Base-by-base conservation (phyloP, 2,113 vertebrate genomes). In the Gorsachius goisagi region DNA sequence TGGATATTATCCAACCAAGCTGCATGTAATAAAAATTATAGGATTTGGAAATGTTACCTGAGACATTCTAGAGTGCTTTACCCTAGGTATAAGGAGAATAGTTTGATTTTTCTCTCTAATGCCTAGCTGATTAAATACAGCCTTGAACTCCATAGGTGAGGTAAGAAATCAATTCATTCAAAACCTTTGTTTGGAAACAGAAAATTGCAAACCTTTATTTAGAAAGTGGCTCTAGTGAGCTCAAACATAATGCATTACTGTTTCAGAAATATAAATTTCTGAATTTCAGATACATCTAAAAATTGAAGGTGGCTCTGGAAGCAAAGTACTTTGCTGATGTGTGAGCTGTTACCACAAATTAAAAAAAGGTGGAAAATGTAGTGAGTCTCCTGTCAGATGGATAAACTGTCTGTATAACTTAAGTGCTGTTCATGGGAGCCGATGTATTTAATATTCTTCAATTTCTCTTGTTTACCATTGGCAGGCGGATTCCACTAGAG, bases 401-500 rank as follows among this genome's bases (percentile, higher is more conserved):
- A 56, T 90, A 74, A 60, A 52, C 15, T 60, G 9, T 52, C n/a
- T 82, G 12, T 75, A 6, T 37, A 83, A 53, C 53, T 4, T 44
- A 41, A 55, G 18, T 75, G 41, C 41, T 77, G 33, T 84, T 67
- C 18, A 13, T n/a, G 26, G 27, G 27, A 56, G 20, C 5, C 1
- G 1, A 72, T 68, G 45, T 59, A 37, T 88, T 90, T 67, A 15
- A 76, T 79, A 35, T 6, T 68, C 39, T 89, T 91, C 74, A 45
- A n/a, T 88, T 80, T 95, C 35, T 93, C 41, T 64, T 91, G 23
- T 92, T 96, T 84, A 28, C 26, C 13, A 6, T 59, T 93, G 95
- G 50, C 97, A 99, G 99, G 97, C 97, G 99, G 82, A 99, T 99
- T 96, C 99, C 99, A 9, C 96, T 99, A 41, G 99, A 99, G 59